A percentile compares a stretch with the other conserved stretches of the same genome.
phyloP scores from a whole-genome alignment of 1,140 invertebrate genomes.

The Anoplophora glabripennis region DNA sequence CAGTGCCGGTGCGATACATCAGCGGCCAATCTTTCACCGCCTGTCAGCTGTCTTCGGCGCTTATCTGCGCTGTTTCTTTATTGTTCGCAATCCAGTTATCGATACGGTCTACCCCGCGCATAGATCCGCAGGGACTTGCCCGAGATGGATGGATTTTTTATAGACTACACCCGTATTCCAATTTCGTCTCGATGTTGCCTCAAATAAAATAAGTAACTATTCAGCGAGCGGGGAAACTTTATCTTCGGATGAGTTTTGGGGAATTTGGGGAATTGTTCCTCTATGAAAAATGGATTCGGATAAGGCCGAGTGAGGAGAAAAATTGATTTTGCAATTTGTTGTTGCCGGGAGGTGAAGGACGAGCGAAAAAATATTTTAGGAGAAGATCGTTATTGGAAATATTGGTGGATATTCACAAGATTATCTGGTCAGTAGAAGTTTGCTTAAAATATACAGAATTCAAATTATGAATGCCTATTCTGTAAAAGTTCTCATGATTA shows the following conservation, averaged over 20 bases:
- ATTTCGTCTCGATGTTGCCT: constrained; percentile 22
- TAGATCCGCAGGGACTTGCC: constrained; percentile 35
- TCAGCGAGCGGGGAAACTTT: constrained; percentile 2
- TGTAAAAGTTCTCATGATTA: no score
- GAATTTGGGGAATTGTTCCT: no score
- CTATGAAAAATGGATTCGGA: no score
- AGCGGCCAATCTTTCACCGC: constrained; percentile 41
- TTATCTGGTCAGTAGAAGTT: no score
- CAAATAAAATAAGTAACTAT: constrained; percentile 24
- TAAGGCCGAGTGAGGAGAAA: constrained; percentile 84
- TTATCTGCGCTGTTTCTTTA: constrained; percentile 44
- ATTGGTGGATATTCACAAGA: no score
- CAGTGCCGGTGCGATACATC: constrained; percentile 14
- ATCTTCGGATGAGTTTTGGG: constrained; percentile 5
- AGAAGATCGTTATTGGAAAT: no score
- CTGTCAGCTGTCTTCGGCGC: constrained; percentile 45
- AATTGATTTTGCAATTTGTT: constrained; percentile 96
- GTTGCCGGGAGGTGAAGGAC: constrained; percentile 73
- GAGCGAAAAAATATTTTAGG: no score
- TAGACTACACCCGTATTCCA: constrained; percentile 33
- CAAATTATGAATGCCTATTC: no score
- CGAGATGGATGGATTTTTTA: constrained; percentile 49
- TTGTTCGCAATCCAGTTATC: constrained; percentile 49
- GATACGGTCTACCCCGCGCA: constrained; percentile 37
- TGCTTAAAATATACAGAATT: no score